A percentile compares a stretch with the other conserved stretches of the same genome.
These are phyloP conservation scores for Pelochelys cantorii DNA, from an alignment of 2,797 vertebrate species.

Conservation along the genomic window DNA sequence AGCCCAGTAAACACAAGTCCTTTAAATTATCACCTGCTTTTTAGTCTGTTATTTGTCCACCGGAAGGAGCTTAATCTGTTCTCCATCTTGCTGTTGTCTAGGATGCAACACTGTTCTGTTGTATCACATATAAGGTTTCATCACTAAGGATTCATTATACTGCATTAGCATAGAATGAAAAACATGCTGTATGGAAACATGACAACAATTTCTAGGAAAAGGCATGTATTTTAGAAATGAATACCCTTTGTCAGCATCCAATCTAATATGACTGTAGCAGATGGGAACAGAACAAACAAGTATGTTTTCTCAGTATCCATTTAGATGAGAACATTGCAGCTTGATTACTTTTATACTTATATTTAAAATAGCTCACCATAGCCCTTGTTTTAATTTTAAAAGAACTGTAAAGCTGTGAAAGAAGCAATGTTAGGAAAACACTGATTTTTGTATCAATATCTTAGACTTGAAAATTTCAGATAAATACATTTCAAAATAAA, in stretches of 20 bases:
- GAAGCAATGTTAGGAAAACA: not conserved
- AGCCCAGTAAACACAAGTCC: not conserved
- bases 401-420: not conserved
- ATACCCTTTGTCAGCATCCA: not conserved
- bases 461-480: not conserved
- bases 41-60: slow-evolving; percentile 12
- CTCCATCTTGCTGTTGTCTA: not conserved
- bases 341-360: not conserved
- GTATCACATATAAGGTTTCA: not conserved
- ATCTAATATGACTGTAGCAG: not conserved
- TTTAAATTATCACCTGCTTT: not conserved
- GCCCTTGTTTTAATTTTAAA: not conserved
- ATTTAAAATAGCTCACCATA: not conserved
- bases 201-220: not conserved
- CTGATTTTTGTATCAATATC: not conserved
- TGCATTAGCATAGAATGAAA: not conserved
- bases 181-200: not conserved
- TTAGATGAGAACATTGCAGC: not conserved
- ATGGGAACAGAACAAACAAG: not conserved
- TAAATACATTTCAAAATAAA: not conserved
- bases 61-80: slow-evolving; percentile 19
- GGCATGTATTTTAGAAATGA: not conserved
- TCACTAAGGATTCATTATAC: not conserved
- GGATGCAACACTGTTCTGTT: not conserved
- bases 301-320: not conserved